Evolutionary conservation across 2,113 vertebrate genomes (phyloP), one percentile per base, ranked within the genome.

Genomic region (Hypomesus transpacificus): DNA sequence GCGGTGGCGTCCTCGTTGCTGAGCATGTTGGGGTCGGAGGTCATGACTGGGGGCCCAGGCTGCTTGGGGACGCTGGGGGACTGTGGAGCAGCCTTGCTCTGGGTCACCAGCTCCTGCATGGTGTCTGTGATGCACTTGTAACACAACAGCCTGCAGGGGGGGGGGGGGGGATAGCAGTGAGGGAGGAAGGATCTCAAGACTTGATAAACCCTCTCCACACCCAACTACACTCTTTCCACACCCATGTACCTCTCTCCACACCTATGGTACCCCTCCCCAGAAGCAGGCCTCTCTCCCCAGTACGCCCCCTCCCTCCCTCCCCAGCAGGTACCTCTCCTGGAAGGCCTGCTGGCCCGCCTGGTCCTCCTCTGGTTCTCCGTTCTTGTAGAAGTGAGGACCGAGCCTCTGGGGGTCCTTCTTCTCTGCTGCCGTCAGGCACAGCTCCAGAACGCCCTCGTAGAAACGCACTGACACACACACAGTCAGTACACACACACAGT

Each of bases 61-160:
- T 98, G 98, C 82, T 98, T 98, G 1, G 97, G 97, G 62, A 99
- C 97, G 28, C 97, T 98, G 61, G 97, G 97, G 69, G 97, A 99
- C 85, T 99, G 97, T 66, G 97, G 96, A 24, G 96, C 96, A 14
- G 97, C 97, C 89, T 98, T 96, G 84, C 96, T 98, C 80, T 98
- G 96, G 87, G 98, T 97, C 70, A 98, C 95, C 80, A 99, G 86
- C 75, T 99, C 97, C 80, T 99, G 97, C 89, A 98, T 96, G 8
- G 96, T 98, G 83, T 98, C 96, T 21, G 97, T 96, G 84, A 99
- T 96, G 79, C 97, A 98, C 78, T 98, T 98, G 69, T 98, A 99
- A 86, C 96, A 94, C 1, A 88, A 94, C 71, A 98, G 86, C 75
- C 97, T 99, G 79, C 1, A 26, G 51, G 16, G 20, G 14, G 61